A percentile compares a stretch with the other conserved stretches of the same genome.
Evolutionary conservation across 2,113 vertebrate species (phyloP).

Genomic region (Oxygymnocypris stewartii): DNA sequence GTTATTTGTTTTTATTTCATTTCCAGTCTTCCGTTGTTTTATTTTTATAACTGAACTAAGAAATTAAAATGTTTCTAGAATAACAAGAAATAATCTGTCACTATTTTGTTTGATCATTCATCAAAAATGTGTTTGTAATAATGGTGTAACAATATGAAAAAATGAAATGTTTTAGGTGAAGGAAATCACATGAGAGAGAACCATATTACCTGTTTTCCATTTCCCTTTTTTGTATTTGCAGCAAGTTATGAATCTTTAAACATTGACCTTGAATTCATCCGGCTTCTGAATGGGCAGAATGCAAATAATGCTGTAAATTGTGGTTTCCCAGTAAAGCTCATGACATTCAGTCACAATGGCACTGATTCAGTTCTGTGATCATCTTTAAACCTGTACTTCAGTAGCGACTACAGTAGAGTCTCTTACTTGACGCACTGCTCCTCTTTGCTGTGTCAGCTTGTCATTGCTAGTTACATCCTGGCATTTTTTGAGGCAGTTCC

Average conservation of each 20-base stretch:
- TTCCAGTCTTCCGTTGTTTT: neutral
- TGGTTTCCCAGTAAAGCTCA: neutral
- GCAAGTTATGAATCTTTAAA: neutral
- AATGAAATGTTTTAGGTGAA: neutral
- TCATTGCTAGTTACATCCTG: neutral
- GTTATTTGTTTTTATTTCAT: too few relatives aligned
- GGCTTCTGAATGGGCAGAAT: neutral
- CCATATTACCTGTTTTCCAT: neutral
- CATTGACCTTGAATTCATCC: neutral
- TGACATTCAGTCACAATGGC: neutral
- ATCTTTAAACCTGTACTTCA: neutral
- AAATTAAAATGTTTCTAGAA: neutral
- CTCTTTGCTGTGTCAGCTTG: neutral
- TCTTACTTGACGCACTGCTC: neutral
- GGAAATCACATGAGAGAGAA: neutral
- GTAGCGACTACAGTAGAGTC: neutral
- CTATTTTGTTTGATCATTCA: neutral
- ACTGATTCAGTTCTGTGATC: neutral
- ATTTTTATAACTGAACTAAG: neutral
- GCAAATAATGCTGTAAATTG: slow-evolving; percentile 1
- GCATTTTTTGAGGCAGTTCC: neutral
- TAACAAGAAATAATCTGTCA: neutral
- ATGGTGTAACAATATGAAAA: neutral
- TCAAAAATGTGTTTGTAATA: neutral
- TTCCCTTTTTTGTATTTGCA: neutral